These are phyloP conservation scores for Andrena minutula DNA, from an alignment of 2,888 invertebrate species.

Conservation along the genomic window DNA sequence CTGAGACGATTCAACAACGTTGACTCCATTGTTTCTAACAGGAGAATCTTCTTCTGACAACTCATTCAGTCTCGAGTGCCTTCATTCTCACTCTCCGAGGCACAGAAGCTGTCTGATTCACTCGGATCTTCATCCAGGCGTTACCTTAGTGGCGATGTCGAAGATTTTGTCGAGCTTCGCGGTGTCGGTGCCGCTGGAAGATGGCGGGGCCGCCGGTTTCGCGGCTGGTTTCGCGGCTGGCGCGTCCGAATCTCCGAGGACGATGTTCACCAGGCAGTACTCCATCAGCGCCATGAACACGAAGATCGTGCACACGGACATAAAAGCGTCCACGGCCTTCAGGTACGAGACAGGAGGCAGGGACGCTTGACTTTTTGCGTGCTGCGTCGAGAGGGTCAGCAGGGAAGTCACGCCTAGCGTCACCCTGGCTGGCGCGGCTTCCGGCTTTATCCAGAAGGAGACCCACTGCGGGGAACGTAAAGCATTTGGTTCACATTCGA, in stretches of 20 bases:
- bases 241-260: conserved; percentile 90
- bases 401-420: conserved; percentile 96
- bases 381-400: conserved; percentile 95
- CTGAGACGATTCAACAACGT: no score
- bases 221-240: conserved; percentile 86
- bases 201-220: conserved; percentile 52
- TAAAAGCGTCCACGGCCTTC: conserved; percentile 96
- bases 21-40: no score
- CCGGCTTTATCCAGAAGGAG: conserved; percentile 98
- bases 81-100: conserved; percentile 60
- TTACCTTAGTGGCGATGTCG: conserved; percentile 86
- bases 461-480: conserved; percentile 89
- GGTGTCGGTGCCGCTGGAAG: conserved; percentile 77
- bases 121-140: conserved; percentile 64
- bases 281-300: conserved; percentile 98
- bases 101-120: conserved; percentile 69
- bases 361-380: conserved; percentile 97
- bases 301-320: conserved; percentile 97
- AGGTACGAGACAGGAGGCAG: conserved; percentile 97
- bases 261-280: conserved; percentile 95
- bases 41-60: no score
- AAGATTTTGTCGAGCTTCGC: conserved; percentile 86
- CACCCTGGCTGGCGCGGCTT: conserved; percentile 96
- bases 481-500: neutral
- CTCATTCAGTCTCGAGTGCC: neutral